A percentile compares a stretch with the other conserved stretches of the same genome.
Evolutionary conservation across 2,113 vertebrate species (phyloP).

Genomic region (Sapayoa aenigma): DNA sequence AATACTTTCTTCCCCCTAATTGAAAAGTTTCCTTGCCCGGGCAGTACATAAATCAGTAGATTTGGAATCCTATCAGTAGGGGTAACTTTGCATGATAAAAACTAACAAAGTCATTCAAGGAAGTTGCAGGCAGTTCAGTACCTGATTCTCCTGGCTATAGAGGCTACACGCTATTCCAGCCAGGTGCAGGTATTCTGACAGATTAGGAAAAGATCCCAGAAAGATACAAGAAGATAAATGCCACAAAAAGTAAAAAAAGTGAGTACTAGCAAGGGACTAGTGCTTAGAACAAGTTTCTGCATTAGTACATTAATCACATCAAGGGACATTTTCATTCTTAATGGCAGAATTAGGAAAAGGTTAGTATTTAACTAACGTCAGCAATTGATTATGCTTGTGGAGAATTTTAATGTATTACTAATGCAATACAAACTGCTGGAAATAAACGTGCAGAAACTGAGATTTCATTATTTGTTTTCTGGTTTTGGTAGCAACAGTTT

Average conservation of each 20-base stretch:
- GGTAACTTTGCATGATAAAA: not conserved
- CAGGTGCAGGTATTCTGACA: not conserved
- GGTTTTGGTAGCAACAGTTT: not conserved
- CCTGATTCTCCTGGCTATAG: not conserved
- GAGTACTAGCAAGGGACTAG: not conserved
- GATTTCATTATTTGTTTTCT: conserved; percentile 32
- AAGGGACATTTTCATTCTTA: conserved; percentile 24
- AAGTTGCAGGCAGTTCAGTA: not conserved
- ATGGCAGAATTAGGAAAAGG: conserved; percentile 52
- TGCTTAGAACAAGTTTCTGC: conserved; percentile 7
- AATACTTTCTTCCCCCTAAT: not conserved
- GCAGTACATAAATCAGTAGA: not conserved
- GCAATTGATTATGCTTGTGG: not conserved
- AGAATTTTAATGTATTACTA: conserved; percentile 41
- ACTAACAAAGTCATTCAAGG: not conserved
- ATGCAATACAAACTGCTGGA: not conserved
- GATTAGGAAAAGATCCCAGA: not conserved
- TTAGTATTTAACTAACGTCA: conserved; percentile 38
- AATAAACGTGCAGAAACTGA: conserved; percentile 7
- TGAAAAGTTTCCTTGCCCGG: not conserved
- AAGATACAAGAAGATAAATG: not conserved
- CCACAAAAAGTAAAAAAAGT: not conserved
- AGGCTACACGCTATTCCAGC: not conserved
- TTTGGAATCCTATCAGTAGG: not conserved
- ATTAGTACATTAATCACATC: conserved; percentile 31